Evolutionary conservation across 2,113 vertebrate species (phyloP), one percentile per base, ranked within the genome.

Genomic region (Thunnus thynnus): DNA sequence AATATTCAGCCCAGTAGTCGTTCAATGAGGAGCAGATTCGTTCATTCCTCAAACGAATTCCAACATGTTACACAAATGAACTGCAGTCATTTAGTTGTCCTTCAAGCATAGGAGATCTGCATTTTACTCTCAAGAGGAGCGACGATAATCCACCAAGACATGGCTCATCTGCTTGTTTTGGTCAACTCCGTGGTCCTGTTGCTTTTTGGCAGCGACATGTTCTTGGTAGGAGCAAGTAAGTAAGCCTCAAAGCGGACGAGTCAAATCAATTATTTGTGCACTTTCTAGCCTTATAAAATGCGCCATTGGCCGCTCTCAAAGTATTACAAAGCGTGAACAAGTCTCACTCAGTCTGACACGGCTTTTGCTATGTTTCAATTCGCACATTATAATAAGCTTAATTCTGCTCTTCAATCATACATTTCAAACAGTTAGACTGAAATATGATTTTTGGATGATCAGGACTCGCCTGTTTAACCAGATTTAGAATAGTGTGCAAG

Each of bases 221-320:
- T 97, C 88, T 92, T 97, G 75, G 97, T 98, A 64, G 94, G 93
- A 94, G 97, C 96, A 90, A 98, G 97, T 99, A 94, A 98, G 97
- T 96, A n/a, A 57, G 41, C 57, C 52, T 64, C 46, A 10, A 13
- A 36, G 27, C 65, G 25, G 8, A 50, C 20, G 67, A 74, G 48
- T 71, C 62, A 32, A 14, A 63, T 10, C 25, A 32, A 16, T 75
- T 46, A 50, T 8, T 13, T 69, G 32, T 76, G 32, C 60, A 57
- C 75, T 70, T 72, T 80, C 57, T 17, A 76, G 52, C 7, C 50
- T 16, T 51, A 5, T 66, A 36, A 77, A 82, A 86, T 72, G 75
- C 64, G 60, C 66, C 76, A 85, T 63, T 69, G 56, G 7, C 13
- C 46, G 12, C 27, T 17, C 5, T 8, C 9, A 32, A 1, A 74